Evolutionary conservation across 1,140 invertebrate species (phyloP).

Genomic region (Bombus affinis): DNA sequence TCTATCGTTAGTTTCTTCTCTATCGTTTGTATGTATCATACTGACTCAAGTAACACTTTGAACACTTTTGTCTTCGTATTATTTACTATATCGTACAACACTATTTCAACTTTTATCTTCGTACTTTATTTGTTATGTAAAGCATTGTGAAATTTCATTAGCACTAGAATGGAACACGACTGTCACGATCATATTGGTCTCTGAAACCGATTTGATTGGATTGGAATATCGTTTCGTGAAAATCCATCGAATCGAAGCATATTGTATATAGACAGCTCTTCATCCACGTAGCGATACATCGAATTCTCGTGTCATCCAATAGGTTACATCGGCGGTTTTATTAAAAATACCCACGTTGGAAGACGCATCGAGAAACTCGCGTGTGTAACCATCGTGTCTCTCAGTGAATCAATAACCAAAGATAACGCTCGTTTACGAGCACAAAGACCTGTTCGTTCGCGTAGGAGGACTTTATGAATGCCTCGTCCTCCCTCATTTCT

Average conservation of each 20-base stretch:
- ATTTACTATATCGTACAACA: no score
- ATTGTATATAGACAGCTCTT: not conserved
- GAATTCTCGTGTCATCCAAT: not conserved
- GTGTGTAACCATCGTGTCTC: not conserved
- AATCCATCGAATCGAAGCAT: not conserved
- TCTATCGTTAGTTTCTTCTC: no score
- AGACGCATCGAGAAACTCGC: no score
- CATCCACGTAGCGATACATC: not conserved
- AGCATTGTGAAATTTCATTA: no score
- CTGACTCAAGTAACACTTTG: no score
- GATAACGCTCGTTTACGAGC: conserved; percentile 37
- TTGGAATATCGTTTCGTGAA: not conserved
- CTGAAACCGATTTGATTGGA: not conserved
- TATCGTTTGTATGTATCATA: no score
- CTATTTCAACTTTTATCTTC: no score
- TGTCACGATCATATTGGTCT: no score
- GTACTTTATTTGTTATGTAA: no score
- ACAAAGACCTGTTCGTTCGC: conserved; percentile 9
- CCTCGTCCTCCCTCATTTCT: not conserved
- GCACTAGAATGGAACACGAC: no score
- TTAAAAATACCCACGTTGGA: not conserved
- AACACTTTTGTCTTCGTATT: no score
- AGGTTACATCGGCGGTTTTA: not conserved
- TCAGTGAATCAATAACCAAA: conserved; percentile 35
- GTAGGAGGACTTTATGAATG: conserved; percentile 32